Conservation (phyloP, 2,797 vertebrate genomes). For the Oreochromis mossambicus region DNA sequence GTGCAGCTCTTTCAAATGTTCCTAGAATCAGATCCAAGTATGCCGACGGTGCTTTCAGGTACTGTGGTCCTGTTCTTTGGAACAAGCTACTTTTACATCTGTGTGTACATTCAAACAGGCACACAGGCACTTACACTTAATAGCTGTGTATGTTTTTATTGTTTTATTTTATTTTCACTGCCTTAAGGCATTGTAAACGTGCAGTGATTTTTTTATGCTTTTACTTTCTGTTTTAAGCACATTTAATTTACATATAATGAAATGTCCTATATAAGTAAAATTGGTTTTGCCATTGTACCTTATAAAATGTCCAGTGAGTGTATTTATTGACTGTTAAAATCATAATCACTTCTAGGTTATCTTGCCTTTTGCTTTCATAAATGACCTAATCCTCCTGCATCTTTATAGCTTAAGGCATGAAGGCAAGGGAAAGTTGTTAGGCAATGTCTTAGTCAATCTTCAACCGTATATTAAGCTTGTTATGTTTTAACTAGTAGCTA, state of each 20-base stretch:
- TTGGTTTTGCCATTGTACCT: not conserved
- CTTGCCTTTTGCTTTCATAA: not conserved
- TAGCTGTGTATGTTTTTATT: not conserved
- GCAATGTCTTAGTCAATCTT: not conserved
- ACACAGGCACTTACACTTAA: not conserved
- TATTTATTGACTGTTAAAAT: not conserved
- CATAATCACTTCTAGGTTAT: not conserved
- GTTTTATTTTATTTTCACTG: not conserved
- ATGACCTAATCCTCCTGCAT: not conserved
- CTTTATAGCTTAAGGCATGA: not conserved
- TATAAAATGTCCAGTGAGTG: not conserved
- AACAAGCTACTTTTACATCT: rapidly evolving
- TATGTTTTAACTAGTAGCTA: not conserved
- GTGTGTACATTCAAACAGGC: not conserved
- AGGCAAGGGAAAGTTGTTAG: not conserved
- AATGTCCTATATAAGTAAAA: not conserved
- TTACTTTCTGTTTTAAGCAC: not conserved
- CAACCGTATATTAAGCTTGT: not conserved
- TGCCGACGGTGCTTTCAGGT: not conserved
- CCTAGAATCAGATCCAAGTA: not conserved
- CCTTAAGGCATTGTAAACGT: not conserved
- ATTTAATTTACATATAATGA: not conserved
- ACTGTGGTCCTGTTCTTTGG: rapidly evolving
- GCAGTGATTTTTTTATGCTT: not conserved
- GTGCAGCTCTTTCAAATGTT: not conserved